Percentiles rank a stretch among this genome's conserved stretches.
Evolutionary conservation across 2,888 invertebrate genomes (phyloP).

Genomic region (Formica aserva): DNA sequence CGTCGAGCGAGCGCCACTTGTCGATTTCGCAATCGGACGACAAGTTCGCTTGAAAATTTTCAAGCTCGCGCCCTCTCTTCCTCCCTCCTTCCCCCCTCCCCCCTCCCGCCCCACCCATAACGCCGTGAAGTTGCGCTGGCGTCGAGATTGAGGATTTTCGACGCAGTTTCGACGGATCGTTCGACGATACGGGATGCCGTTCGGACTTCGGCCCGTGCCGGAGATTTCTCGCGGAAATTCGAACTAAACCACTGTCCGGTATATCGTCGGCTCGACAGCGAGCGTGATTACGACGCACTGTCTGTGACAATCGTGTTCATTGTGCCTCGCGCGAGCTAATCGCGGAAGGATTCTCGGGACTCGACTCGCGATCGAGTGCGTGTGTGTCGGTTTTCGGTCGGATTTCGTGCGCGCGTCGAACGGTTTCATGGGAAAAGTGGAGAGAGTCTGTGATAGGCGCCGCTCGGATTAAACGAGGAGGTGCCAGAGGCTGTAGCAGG

Average conservation of each 20-base stretch:
- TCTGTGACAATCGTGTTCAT: constrained; percentile 66
- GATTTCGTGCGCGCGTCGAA: constrained; percentile 28
- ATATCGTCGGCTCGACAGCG: constrained; percentile 1
- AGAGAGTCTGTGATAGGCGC: constrained; percentile 74
- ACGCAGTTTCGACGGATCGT: constrained; percentile 24
- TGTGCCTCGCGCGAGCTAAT: constrained; percentile 56
- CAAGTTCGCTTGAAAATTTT: constrained; percentile 22
- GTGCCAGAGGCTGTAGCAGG: constrained; percentile 55
- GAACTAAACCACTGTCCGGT: background rate
- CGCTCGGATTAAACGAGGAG: constrained; percentile 75
- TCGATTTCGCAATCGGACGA: background rate
- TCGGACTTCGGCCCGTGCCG: background rate
- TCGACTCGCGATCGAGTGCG: constrained; percentile 27
- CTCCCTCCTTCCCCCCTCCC: background rate
- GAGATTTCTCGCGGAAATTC: constrained; percentile 12
- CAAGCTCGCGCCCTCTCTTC: background rate
- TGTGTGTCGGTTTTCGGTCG: constrained; percentile 29
- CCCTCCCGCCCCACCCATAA: background rate
- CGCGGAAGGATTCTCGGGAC: constrained; percentile 38
- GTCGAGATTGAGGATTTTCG: background rate
- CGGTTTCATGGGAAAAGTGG: constrained; percentile 41
- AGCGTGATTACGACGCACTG: background rate
- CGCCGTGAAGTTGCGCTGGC: background rate
- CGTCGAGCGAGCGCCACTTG: constrained; percentile 16
- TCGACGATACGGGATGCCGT: background rate